Percentiles rank a stretch among this genome's conserved stretches.
Conservation (phyloP, 2,113 vertebrate species). For the Rallus limicola region DNA sequence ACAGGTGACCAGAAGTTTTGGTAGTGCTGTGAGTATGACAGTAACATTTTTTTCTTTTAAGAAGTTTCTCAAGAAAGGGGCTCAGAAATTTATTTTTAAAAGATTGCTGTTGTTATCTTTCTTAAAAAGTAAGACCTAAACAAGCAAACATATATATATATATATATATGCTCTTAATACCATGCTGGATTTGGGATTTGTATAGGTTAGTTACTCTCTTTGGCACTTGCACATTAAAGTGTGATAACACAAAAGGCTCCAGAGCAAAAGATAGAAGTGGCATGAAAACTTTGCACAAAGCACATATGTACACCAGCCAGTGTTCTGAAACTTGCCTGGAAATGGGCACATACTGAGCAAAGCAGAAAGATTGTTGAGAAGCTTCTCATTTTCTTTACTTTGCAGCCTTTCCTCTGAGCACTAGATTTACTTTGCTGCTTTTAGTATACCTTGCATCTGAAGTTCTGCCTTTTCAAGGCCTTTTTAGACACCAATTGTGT, state of each 20-base stretch:
- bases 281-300: background rate
- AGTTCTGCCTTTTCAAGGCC: conserved; percentile 18
- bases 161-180: background rate
- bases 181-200: background rate
- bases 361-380: conserved; percentile 71
- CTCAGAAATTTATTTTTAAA: background rate
- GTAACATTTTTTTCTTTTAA: conserved; percentile 62
- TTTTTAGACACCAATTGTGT: background rate
- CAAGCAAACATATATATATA: background rate
- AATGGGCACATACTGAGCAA: background rate
- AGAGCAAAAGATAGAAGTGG: conserved; percentile 17
- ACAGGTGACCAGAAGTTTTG: conserved; percentile 83
- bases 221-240: background rate
- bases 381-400: conserved; percentile 72
- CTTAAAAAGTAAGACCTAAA: background rate
- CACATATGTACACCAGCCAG: background rate
- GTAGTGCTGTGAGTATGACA: conserved; percentile 84
- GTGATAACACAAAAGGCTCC: background rate
- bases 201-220: background rate
- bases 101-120: background rate
- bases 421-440: conserved; percentile 54
- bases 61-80: conserved; percentile 78
- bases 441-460: conserved; percentile 1
- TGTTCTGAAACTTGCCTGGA: background rate
- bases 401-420: conserved; percentile 28